A percentile compares a stretch with the other conserved stretches of the same genome.
phyloP scores from a whole-genome alignment of 2,888 invertebrate species.

The Lymantria dispar region DNA sequence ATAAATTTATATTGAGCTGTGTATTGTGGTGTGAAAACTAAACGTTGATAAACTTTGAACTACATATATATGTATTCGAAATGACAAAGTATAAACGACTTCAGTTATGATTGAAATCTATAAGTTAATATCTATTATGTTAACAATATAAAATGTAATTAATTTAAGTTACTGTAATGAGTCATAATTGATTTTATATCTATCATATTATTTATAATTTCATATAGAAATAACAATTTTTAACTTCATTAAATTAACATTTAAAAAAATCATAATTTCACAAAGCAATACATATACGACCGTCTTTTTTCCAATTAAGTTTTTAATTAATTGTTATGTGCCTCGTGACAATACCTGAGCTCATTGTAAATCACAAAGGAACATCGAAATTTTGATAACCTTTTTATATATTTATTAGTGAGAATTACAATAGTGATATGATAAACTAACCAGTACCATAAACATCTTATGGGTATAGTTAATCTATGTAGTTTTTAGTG shows the following conservation, averaged over 20 bases:
- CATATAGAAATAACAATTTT: neutral
- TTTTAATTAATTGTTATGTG: constrained; percentile 33
- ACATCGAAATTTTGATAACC: constrained; percentile 65
- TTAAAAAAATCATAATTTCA: neutral
- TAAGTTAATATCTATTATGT: neutral
- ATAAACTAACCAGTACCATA: constrained; percentile 45
- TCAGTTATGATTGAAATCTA: too few species aligned
- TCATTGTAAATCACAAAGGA: constrained; percentile 47
- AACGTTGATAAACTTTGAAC: too few species aligned
- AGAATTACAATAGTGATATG: constrained; percentile 46
- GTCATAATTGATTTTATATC: too few species aligned
- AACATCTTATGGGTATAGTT: constrained; percentile 39
- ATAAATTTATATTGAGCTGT: too few species aligned
- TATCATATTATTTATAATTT: neutral
- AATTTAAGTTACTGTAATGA: neutral
- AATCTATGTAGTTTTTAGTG: constrained; percentile 50
- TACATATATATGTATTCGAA: too few species aligned
- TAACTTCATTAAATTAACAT: neutral
- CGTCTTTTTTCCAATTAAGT: neutral
- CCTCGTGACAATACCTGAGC: constrained; percentile 59
- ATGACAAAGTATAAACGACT: too few species aligned
- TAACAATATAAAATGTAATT: constrained; percentile 1
- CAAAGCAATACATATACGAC: neutral
- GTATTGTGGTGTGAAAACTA: too few species aligned
- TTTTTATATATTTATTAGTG: constrained; percentile 46